Evolutionary conservation across 2,888 invertebrate genomes (phyloP), one percentile per base, ranked within the genome.

Genomic region (Ophonus ardosiacus): DNA sequence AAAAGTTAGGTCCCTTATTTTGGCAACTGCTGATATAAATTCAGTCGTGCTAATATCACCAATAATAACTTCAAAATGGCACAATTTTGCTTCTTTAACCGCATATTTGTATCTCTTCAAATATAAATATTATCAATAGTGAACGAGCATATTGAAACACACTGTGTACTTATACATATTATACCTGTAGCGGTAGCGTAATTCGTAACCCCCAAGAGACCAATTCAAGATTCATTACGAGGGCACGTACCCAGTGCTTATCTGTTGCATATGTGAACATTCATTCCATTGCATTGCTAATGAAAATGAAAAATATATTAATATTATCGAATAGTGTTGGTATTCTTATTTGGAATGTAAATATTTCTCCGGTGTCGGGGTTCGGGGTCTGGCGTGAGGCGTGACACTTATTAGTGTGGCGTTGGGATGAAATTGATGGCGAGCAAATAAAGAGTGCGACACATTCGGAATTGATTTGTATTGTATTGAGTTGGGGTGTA

Each of bases 361-460:
- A 85, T 71, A 85, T 85, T 85, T 85, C 71, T 56, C 63, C 85
- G 71, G 80, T 31, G 5, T 31, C 31, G 31, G 31, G 31, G 31
- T 31, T 5, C 31, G 31, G 31, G 31, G 31, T 31, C 31, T 31
- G 31, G 31, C 31, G n/a, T 56, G 57, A 68, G 84, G 79, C 84
- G 80, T 85, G 85, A 85, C 85, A 85, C 85, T 85, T 85, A 85
- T 85, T 85, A 80, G 85, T 85, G 85, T 71, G 80, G 80, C 68
- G 84, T 71, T 80, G 80, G 80, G 68, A 85, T 85, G 68, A 56
- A 57, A 85, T 85, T 80, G 85, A 85, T 85, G 59, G 51, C 59
- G 85, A 40, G 85, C 63, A 85, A 85, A 85, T 85, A 85, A 85
- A 85, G 71, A 68, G 17, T 21, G 68, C 57, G 78, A 78, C 78